phyloP scores from a whole-genome alignment of 2,113 vertebrate species.

The Nibea albiflora region DNA sequence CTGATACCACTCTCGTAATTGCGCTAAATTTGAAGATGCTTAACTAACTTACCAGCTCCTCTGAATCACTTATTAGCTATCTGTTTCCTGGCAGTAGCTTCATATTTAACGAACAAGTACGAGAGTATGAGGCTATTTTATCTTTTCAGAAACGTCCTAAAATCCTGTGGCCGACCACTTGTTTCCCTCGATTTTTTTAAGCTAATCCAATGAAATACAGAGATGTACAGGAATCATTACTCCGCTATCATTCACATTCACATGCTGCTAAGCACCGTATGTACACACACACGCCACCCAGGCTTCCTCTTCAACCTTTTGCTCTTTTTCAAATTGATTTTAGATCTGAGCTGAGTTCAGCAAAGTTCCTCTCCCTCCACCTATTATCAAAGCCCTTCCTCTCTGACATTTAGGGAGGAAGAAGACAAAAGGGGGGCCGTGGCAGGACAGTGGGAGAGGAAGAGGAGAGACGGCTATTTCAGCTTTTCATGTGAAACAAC shows the following conservation, averaged over 20 bases:
- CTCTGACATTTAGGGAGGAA: conserved; percentile 75
- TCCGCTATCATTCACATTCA: conserved; percentile 13
- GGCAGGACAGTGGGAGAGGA: conserved; percentile 24
- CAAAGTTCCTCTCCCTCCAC: conserved; percentile 63
- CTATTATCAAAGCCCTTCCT: conserved; percentile 77
- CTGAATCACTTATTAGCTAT: neutral
- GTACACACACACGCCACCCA: neutral
- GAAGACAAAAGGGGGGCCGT: conserved; percentile 49
- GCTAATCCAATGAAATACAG: neutral
- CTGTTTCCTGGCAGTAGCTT: neutral
- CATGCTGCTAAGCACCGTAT: neutral
- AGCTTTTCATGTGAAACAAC: conserved; percentile 57
- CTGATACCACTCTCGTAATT: neutral
- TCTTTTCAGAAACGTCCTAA: neutral
- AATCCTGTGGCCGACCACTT: neutral
- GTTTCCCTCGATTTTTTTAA: neutral
- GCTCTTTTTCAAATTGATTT: conserved; percentile 68
- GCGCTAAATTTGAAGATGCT: neutral
- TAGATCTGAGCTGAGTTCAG: conserved; percentile 67
- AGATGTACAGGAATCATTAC: neutral
- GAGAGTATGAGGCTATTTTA: neutral
- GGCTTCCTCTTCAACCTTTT: conserved; percentile 59
- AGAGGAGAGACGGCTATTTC: conserved; percentile 42
- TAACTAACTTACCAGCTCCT: too few relatives aligned
- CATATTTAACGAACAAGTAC: neutral